Percentiles rank a stretch among this genome's conserved stretches.
These are phyloP conservation scores for Takifugu ocellatus DNA, from an alignment of 2,797 vertebrate genomes.

Conservation along the genomic window DNA sequence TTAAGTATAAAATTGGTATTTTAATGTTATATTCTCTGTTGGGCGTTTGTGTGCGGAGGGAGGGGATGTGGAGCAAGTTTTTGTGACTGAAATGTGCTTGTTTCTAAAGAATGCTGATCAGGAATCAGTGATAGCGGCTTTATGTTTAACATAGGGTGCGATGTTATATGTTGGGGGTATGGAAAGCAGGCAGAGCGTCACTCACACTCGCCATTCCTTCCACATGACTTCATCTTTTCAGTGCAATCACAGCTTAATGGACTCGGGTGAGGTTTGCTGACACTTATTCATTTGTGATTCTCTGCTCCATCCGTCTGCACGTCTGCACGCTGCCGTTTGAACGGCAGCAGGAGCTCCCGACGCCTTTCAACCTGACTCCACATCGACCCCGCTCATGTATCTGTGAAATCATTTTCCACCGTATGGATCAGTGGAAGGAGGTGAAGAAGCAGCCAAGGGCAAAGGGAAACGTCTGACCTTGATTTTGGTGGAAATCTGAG, in stretches of 20 bases:
- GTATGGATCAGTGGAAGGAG: constrained; percentile 35
- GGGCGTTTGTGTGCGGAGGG: constrained; percentile 50
- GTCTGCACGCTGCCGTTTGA: constrained; percentile 9
- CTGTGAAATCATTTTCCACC: constrained; percentile 67
- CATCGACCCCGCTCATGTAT: constrained; percentile 61
- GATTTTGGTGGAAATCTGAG: no score
- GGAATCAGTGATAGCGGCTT: constrained; percentile 14
- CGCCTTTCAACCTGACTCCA: constrained; percentile 61
- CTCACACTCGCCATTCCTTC: constrained; percentile 21
- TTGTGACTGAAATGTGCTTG: constrained; percentile 18
- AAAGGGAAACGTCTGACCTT: background rate
- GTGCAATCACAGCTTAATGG: background rate
- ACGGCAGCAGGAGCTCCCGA: constrained; percentile 48
- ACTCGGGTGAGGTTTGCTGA: background rate
- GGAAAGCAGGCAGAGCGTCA: constrained; percentile 25
- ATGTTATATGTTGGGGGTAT: no score
- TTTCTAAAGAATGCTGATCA: constrained; percentile 33
- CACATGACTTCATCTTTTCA: constrained; percentile 17
- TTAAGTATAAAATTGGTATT: constrained; percentile 80
- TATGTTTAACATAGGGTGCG: background rate
- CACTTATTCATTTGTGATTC: constrained; percentile 2
- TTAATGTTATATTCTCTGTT: constrained; percentile 73
- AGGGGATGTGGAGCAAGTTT: constrained; percentile 48
- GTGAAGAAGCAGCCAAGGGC: constrained; percentile 8
- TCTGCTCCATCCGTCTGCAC: background rate